phyloP scores from a whole-genome alignment of 2,797 vertebrate genomes.

The Diplodus puntazzo region DNA sequence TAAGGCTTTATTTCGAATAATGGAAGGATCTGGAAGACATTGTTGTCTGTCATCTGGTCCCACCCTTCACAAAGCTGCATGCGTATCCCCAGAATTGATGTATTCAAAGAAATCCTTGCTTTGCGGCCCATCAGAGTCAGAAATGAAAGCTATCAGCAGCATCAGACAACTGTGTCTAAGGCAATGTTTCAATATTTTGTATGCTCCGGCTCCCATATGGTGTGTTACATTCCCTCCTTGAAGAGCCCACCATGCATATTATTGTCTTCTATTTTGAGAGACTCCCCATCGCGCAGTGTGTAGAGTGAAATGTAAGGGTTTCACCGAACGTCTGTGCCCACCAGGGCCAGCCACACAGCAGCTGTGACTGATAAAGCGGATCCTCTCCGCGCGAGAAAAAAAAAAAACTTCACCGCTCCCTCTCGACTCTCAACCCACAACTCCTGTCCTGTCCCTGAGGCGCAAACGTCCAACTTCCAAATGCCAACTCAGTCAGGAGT shows the following conservation, averaged over 20 bases:
- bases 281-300: conserved; percentile 61
- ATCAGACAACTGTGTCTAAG: conserved; percentile 65
- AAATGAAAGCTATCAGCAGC: conserved; percentile 51
- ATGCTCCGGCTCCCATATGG: conserved; percentile 66
- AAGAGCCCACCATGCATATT: conserved; percentile 80
- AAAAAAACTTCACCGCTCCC: conserved; percentile 51
- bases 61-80: neutral
- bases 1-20: conserved; percentile 32
- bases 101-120: conserved; percentile 32
- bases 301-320: conserved; percentile 66
- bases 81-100: conserved; percentile 6
- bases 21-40: conserved; percentile 11
- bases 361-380: conserved; percentile 77
- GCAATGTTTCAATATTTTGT: conserved; percentile 66
- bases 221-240: conserved; percentile 63
- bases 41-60: conserved; percentile 22
- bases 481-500: conserved; percentile 81
- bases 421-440: conserved; percentile 56
- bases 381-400: conserved; percentile 55
- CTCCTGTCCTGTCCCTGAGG: conserved; percentile 73
- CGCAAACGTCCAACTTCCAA: conserved; percentile 75
- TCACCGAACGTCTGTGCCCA: conserved; percentile 71
- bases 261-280: conserved; percentile 84
- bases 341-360: conserved; percentile 62
- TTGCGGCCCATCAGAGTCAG: conserved; percentile 34